Evolutionary conservation across 2,113 vertebrate genomes (phyloP).

Genomic region (Etheostoma cragini): DNA sequence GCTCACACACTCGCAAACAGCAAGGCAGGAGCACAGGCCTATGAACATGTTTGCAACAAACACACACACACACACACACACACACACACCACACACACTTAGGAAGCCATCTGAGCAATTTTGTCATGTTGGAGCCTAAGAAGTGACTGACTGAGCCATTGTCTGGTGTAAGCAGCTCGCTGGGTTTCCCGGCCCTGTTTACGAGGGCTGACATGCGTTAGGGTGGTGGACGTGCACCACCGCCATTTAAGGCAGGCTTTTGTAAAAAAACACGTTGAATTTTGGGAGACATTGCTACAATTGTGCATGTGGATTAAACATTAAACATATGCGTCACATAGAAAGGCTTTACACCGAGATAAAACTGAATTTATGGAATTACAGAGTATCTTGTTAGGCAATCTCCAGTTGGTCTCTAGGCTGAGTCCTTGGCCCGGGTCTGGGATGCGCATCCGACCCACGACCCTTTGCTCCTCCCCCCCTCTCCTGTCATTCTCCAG

Average conservation of each 20-base stretch:
- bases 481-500: too few species aligned
- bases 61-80: conserved; percentile 9
- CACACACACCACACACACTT: conserved; percentile 24
- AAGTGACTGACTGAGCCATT: conserved; percentile 59
- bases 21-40: conserved; percentile 11
- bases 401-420: too few species aligned
- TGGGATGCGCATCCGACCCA: too few species aligned
- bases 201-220: conserved; percentile 34
- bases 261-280: conserved; percentile 32
- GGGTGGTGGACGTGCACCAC: conserved; percentile 1
- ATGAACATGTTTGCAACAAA: conserved; percentile 21
- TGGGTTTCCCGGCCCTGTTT: conserved; percentile 34
- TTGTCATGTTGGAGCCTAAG: conserved; percentile 29
- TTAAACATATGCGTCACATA: neutral
- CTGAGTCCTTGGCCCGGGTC: too few species aligned
- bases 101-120: conserved; percentile 53
- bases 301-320: conserved; percentile 1
- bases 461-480: too few species aligned
- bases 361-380: neutral
- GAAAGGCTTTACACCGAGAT: neutral
- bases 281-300: conserved; percentile 2
- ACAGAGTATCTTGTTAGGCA: neutral
- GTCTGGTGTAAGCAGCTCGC: conserved; percentile 15
- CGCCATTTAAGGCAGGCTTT: neutral
- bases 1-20: conserved; percentile 23